These are phyloP conservation scores for Pemphredon lugubris DNA, from an alignment of 2,888 invertebrate species.

Conservation along the genomic window DNA sequence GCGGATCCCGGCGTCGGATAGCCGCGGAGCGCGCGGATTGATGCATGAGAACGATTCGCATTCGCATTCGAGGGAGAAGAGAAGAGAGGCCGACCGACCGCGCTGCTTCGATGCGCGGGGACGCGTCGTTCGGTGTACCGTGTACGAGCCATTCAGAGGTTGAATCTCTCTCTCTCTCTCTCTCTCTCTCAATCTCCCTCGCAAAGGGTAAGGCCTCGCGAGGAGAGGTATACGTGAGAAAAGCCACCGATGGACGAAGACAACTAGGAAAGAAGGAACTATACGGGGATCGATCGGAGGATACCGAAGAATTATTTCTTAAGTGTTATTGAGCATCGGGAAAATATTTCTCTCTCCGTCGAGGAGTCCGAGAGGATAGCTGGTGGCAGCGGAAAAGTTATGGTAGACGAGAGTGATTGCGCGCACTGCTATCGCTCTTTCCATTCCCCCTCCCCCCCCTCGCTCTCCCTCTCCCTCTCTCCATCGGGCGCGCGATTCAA, in stretches of 20 bases:
- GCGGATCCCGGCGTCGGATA: slow-evolving; percentile 49
- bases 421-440: background rate
- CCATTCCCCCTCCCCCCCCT: no score
- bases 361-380: background rate
- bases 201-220: slow-evolving; percentile 15
- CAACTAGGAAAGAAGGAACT: slow-evolving; percentile 20
- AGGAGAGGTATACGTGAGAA: slow-evolving; percentile 35
- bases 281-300: slow-evolving; percentile 30
- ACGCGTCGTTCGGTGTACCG: slow-evolving; percentile 13
- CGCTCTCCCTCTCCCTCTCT: no score
- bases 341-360: slow-evolving; percentile 8
- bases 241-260: slow-evolving; percentile 17
- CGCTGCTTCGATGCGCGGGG: slow-evolving; percentile 5
- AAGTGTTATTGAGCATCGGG: slow-evolving; percentile 5
- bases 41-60: slow-evolving; percentile 56
- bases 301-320: slow-evolving; percentile 47
- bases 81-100: slow-evolving; percentile 13
- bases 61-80: slow-evolving; percentile 19
- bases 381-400: background rate
- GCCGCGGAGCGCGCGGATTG: slow-evolving; percentile 56
- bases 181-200: no score
- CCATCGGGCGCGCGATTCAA: background rate
- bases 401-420: background rate
- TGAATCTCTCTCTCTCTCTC: slow-evolving; percentile 4
- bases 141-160: slow-evolving; percentile 32